A percentile compares a stretch with the other conserved stretches of the same genome.
phyloP scores from a whole-genome alignment of 1,140 invertebrate genomes.

The Papilio glaucus region DNA sequence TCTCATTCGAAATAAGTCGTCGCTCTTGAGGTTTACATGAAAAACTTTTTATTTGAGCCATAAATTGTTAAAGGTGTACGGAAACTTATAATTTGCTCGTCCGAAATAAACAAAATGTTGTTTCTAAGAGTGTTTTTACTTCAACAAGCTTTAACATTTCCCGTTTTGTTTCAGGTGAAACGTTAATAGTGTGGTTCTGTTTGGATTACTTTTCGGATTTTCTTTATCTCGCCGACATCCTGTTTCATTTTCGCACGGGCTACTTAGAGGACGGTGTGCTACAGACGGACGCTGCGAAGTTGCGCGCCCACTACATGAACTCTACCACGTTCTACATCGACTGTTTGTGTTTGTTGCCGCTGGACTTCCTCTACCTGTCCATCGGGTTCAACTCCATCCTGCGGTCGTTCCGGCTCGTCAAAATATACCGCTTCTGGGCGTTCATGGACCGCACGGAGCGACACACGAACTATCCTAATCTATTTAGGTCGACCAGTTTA shows the following conservation, averaged over 20 bases:
- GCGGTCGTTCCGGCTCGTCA: slow-evolving; percentile 97
- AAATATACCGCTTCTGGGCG: slow-evolving; percentile 99
- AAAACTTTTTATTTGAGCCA: slow-evolving; percentile 46
- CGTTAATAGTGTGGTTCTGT: slow-evolving; percentile 96
- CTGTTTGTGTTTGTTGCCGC: slow-evolving; percentile 97
- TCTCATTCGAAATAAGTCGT: slow-evolving; percentile 48
- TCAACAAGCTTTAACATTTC: neutral
- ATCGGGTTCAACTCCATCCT: slow-evolving; percentile 99
- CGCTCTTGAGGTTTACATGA: slow-evolving; percentile 43
- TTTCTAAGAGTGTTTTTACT: slow-evolving; percentile 7
- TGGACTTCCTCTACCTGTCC: slow-evolving; percentile 99
- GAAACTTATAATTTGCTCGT: slow-evolving; percentile 35
- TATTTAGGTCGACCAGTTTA: slow-evolving; percentile 96
- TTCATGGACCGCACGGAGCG: slow-evolving; percentile 99
- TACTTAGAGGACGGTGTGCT: slow-evolving; percentile 98
- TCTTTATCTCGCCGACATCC: slow-evolving; percentile 97
- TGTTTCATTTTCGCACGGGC: slow-evolving; percentile 98
- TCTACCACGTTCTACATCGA: slow-evolving; percentile 99
- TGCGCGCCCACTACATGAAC: slow-evolving; percentile 99
- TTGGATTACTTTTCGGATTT: slow-evolving; percentile 98
- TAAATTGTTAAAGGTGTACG: slow-evolving; percentile 45
- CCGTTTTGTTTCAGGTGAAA: slow-evolving; percentile 88
- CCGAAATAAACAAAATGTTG: neutral
- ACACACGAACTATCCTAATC: slow-evolving; percentile 99
- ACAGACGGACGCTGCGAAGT: slow-evolving; percentile 96